Evolutionary conservation across 2,797 vertebrate genomes (phyloP).

Genomic region (Falco peregrinus): DNA sequence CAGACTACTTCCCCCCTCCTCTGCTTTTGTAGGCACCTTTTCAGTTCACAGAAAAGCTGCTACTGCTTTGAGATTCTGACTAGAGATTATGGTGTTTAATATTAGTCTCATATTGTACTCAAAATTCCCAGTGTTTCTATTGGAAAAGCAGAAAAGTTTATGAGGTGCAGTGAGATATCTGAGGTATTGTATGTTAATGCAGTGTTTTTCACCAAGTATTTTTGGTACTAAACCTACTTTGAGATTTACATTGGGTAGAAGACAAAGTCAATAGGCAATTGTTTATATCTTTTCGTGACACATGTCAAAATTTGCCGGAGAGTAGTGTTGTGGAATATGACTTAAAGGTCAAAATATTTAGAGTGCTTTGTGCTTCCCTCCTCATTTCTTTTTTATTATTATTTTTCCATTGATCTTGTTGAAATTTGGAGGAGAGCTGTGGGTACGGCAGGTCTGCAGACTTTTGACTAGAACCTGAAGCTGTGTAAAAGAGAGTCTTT

Average conservation of each 20-base stretch:
- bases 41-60: not conserved
- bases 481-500: slow-evolving; percentile 58
- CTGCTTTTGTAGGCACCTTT: not conserved
- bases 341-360: not conserved
- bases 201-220: not conserved
- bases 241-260: not conserved
- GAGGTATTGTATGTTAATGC: not conserved
- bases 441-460: slow-evolving; percentile 19
- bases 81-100: not conserved
- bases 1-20: not conserved
- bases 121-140: not conserved
- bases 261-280: not conserved
- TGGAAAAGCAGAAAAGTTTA: not conserved
- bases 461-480: slow-evolving; percentile 59
- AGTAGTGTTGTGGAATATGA: not conserved
- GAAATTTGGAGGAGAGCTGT: slow-evolving; percentile 41
- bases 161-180: not conserved
- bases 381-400: slow-evolving; percentile 7
- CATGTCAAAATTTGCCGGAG: not conserved
- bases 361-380: not conserved
- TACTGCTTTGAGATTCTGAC: not conserved
- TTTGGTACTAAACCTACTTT: not conserved
- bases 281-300: not conserved
- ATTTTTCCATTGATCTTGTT: slow-evolving; percentile 42
- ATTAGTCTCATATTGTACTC: not conserved